phyloP scores from a whole-genome alignment of 2,888 invertebrate genomes.

The Sturmia bella region DNA sequence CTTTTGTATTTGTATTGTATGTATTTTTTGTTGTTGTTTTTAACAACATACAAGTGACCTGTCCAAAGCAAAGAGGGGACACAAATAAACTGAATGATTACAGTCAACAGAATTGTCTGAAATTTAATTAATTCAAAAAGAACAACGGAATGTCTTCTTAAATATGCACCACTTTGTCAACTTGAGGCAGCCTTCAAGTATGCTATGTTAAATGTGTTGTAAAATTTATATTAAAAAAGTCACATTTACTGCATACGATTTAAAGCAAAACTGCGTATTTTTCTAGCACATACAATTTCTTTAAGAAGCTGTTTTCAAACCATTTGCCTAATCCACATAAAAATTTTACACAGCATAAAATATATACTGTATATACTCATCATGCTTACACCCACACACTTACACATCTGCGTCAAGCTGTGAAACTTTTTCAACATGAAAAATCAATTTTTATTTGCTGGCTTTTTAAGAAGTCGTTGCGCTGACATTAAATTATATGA shows the following conservation, averaged over 20 bases:
- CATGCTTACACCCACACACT: no score
- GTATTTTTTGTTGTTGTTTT: no score
- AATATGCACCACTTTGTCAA: not conserved
- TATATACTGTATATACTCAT: no score
- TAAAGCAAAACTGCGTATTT: not conserved
- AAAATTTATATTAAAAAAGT: constrained; percentile 26
- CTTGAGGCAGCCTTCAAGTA: constrained; percentile 52
- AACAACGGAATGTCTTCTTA: not conserved
- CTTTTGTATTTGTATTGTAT: no score
- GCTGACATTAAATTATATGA: constrained; percentile 58
- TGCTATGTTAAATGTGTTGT: constrained; percentile 61
- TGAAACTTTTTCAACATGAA: not conserved
- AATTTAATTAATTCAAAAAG: constrained; percentile 59
- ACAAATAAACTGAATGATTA: not conserved
- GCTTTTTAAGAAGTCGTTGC: constrained; percentile 12
- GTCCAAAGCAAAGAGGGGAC: not conserved
- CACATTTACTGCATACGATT: not conserved
- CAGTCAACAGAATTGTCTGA: constrained; percentile 6
- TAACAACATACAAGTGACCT: not conserved
- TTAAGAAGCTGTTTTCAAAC: no score
- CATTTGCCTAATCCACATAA: no score
- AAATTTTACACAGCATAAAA: no score
- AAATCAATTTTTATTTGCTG: constrained; percentile 4
- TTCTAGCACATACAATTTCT: not conserved
- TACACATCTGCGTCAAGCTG: not conserved